Evolutionary conservation across 2,113 vertebrate genomes (phyloP).

Genomic region (Anseranas semipalmata): DNA sequence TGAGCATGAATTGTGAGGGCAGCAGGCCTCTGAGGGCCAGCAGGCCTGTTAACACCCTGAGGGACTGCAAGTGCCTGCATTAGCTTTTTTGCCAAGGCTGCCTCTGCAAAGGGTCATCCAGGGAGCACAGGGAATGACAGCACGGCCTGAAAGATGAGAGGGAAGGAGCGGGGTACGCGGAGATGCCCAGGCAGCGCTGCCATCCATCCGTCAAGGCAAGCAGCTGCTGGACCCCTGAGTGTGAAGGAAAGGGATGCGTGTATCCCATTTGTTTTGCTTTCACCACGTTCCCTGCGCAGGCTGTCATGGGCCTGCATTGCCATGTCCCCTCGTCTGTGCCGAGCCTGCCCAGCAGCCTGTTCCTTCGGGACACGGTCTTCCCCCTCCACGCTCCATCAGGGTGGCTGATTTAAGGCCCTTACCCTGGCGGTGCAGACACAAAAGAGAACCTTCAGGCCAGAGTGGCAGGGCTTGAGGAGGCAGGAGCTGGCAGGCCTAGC

Average conservation of each 20-base stretch:
- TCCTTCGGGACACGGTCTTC: neutral
- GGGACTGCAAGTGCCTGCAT: slow-evolving; percentile 32
- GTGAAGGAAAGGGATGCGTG: slow-evolving; percentile 9
- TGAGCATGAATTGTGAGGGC: neutral
- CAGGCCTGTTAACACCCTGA: neutral
- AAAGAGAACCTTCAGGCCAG: neutral
- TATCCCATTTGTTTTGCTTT: slow-evolving; percentile 62
- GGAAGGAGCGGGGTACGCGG: slow-evolving; percentile 16
- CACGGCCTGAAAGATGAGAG: slow-evolving; percentile 81
- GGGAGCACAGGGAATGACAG: slow-evolving; percentile 71
- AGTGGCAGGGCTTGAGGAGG: neutral
- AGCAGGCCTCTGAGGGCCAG: neutral
- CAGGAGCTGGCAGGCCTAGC: neutral
- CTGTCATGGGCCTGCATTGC: slow-evolving; percentile 59
- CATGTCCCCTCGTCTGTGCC: slow-evolving; percentile 36
- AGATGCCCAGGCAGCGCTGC: slow-evolving; percentile 73
- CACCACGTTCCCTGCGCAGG: slow-evolving; percentile 60
- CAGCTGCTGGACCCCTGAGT: slow-evolving; percentile 63
- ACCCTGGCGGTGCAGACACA: neutral
- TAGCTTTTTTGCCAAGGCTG: slow-evolving; percentile 34
- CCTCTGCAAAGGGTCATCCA: slow-evolving; percentile 74
- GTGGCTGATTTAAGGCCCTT: slow-evolving; percentile 9
- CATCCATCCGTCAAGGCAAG: slow-evolving; percentile 72
- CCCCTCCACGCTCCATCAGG: neutral
- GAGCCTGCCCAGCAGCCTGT: neutral